These are phyloP conservation scores for Periparus ater DNA, from an alignment of 2,797 vertebrate species.

Conservation along the genomic window DNA sequence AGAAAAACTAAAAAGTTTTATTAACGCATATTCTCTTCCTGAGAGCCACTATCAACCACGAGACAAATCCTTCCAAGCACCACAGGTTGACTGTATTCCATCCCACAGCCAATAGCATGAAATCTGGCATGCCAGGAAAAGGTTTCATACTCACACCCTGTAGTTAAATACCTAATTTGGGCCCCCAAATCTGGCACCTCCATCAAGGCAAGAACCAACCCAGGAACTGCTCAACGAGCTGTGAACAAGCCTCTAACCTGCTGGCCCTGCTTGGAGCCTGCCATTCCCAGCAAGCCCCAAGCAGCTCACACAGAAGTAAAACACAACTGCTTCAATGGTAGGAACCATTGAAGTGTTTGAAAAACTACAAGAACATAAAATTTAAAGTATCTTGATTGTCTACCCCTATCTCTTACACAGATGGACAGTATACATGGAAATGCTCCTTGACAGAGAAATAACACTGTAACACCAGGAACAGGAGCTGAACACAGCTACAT, in stretches of 20 bases:
- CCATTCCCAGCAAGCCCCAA: too few relatives aligned
- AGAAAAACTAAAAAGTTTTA: too few relatives aligned
- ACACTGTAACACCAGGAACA: not conserved
- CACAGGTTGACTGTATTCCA: too few relatives aligned
- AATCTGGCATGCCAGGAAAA: not conserved
- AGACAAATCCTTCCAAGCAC: not conserved
- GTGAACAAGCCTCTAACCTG: fast-evolving
- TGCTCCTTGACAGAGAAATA: not conserved
- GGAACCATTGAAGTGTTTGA: too few relatives aligned
- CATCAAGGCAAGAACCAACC: not conserved
- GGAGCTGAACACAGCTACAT: not conserved
- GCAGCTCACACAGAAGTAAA: too few relatives aligned
- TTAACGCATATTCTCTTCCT: too few relatives aligned
- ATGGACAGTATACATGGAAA: too few relatives aligned
- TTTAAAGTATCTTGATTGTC: too few relatives aligned
- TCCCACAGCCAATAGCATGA: not conserved
- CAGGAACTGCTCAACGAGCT: not conserved
- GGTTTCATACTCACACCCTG: fast-evolving
- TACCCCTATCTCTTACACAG: too few relatives aligned
- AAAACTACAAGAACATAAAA: too few relatives aligned
- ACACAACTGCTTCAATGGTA: too few relatives aligned
- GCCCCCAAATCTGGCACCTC: not conserved
- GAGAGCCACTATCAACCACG: not conserved
- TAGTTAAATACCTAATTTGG: fast-evolving
- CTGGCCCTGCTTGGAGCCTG: not conserved